Evolutionary conservation across 1,140 invertebrate species (phyloP), one percentile per base, ranked within the genome.

Genomic region (Phenacoccus solenopsis): DNA sequence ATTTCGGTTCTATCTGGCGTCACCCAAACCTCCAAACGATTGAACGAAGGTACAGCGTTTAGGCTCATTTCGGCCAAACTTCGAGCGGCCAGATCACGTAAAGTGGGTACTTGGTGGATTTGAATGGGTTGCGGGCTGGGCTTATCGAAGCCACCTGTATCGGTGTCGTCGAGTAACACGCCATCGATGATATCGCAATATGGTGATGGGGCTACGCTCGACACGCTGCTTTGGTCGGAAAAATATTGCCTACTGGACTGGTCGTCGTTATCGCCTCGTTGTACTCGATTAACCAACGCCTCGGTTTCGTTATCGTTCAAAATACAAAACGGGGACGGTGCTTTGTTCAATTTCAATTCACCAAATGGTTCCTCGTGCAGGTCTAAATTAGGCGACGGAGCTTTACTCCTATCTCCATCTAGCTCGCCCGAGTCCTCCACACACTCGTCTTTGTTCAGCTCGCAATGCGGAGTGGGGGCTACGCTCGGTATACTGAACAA

Each of bases 1-100:
- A 64, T 64, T 25, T 64, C 59, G 25, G 59, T 64, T 24, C 59
- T 20, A 13, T 64, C 59, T 22, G 59, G 59, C 25, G 59, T 64
- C 4, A 25, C 59, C 59, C 59, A 27, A 4, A 64, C 59, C 21
- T 64, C 59, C 16, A 64, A 27, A 5, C 30, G 5, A 13, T 32
- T 49, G 16, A 49, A 49, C 38, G 38, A 49, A 2, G 38, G 38
- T n/a, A 49, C 38, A 10, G 38, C 9, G 21, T 20, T 24, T 10
- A 64, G 2, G 16, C 3, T 64, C 25, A 27, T 2, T 24, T 64
- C 25, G 59, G 59, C 21, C 22, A 64, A 27, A 27, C 20, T 22
- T 10, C 25, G 4, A 20, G 25, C 25, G 59, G 59, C 59, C 13
- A 64, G 20, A 16, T 27, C 25, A 16, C 59, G 59, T 22, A 64